phyloP scores from a whole-genome alignment of 2,888 invertebrate species.

The Eurois occulta region DNA sequence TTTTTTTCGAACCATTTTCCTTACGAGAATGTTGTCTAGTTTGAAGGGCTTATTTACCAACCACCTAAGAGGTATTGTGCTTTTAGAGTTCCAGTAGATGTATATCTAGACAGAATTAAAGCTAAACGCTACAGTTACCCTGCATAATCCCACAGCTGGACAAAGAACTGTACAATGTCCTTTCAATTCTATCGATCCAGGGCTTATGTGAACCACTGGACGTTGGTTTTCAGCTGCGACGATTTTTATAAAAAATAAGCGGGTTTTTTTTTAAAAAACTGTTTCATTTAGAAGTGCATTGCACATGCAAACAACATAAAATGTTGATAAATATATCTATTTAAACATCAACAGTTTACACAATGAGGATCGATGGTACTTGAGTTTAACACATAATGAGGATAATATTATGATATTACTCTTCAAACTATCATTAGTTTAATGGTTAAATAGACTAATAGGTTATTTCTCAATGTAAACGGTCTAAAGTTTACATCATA shows the following conservation, averaged over 20 bases:
- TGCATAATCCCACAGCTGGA: not conserved
- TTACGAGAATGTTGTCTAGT: not conserved
- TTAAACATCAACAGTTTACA: not conserved
- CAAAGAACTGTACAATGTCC: not conserved
- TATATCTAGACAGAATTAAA: too few species aligned
- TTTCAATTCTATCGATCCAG: not conserved
- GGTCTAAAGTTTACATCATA: not conserved
- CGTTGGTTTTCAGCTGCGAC: not conserved
- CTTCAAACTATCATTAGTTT: constrained; percentile 27
- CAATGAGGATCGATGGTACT: not conserved
- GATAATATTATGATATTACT: not conserved
- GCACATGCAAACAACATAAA: not conserved
- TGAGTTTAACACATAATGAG: not conserved
- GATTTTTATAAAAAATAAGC: not conserved
- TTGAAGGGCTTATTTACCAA: not conserved
- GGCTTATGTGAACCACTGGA: not conserved
- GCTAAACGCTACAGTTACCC: not conserved
- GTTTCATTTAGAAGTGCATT: not conserved
- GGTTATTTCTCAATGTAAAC: not conserved
- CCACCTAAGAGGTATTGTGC: not conserved
- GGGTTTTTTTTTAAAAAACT: not conserved
- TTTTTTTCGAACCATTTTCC: not conserved
- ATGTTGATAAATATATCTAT: not conserved
- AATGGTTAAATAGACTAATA: constrained; percentile 1
- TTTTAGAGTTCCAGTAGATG: not conserved